Evolutionary conservation across 2,888 invertebrate species (phyloP), one percentile per base, ranked within the genome.

Genomic region (Timema cristinae): DNA sequence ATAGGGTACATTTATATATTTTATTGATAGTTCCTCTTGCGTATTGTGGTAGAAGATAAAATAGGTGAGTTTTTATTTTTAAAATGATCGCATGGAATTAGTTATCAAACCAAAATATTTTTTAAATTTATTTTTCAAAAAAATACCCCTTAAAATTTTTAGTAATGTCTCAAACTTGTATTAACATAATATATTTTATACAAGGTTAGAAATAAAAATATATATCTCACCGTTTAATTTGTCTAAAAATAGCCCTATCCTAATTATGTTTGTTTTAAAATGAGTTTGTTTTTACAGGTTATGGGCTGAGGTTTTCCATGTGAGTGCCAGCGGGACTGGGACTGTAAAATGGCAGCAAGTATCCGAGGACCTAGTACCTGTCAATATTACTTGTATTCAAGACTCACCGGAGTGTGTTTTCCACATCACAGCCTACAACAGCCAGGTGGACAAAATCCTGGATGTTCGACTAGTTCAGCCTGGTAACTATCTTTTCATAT

Each of bases 251-350:
- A 32, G 4, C 32, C 32, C 32, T 32, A 32, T 32, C 54, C 11
- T 54, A 54, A 54, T 16, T 15, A 6, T 11, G 16, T 10, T 7
- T 11, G 49, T 10, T 0, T 13, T 48, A 50, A 50, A 49, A 50
- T 48, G 47, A 13, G 59, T 69, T 13, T 73, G 69, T 70, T 52
- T 72, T 75, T 86, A 79, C 88, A 94, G 98, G 86, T 86, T 98
- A 82, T 98, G 98, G 98, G 98, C 97, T 78, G 98, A 98, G 86
- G 97, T 98, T 80, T 98, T 97, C 85, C 95, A 97, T 85, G 97
- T 98, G 80, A 95, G 95, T 78, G 94, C 95, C 70, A 94, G 93
- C 80, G 94, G 94, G 76, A 92, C 93, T 76, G 95, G 95, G 79
- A 93, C 93, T 66, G 95, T 96, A 76, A 96, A 94, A 85, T 98